phyloP scores from a whole-genome alignment of 2,888 invertebrate genomes.

The Taenaris catops region DNA sequence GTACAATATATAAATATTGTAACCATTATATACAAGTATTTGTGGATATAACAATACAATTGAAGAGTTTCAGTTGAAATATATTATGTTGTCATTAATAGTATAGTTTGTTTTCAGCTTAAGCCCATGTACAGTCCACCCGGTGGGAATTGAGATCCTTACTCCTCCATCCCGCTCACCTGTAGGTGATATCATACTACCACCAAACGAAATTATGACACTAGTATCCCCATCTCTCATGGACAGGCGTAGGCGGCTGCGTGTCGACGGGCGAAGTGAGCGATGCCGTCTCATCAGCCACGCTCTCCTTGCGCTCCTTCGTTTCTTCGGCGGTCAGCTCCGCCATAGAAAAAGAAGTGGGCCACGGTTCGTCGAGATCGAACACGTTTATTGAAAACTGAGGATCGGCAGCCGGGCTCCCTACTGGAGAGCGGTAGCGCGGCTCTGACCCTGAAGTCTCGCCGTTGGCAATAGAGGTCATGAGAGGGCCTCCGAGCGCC shows the following conservation, averaged over 20 bases:
- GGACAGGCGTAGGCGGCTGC: slow-evolving; percentile 43
- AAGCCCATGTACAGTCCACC: too few species aligned
- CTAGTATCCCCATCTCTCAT: too few species aligned
- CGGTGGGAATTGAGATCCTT: too few species aligned
- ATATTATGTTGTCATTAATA: too few species aligned
- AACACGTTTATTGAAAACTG: slow-evolving; percentile 79
- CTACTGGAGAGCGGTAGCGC: slow-evolving; percentile 59
- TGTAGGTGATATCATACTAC: too few species aligned
- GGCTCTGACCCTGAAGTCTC: slow-evolving; percentile 57
- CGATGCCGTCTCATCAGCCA: slow-evolving; percentile 42
- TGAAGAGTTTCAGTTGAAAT: too few species aligned
- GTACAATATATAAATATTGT: too few species aligned
- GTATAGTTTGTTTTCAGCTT: too few species aligned
- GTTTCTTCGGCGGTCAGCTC: slow-evolving; percentile 78
- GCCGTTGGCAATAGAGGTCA: slow-evolving; percentile 87
- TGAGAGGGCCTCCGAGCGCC: slow-evolving; percentile 84
- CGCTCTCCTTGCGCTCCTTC: slow-evolving; percentile 67
- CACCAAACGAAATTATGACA: too few species aligned
- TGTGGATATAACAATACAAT: too few species aligned
- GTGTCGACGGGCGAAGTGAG: slow-evolving; percentile 47
- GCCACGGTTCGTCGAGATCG: slow-evolving; percentile 85
- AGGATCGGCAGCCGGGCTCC: slow-evolving; percentile 58
- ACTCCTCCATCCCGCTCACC: too few species aligned
- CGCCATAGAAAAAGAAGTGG: slow-evolving; percentile 80
- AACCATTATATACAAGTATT: too few species aligned